phyloP scores from a whole-genome alignment of 2,113 vertebrate genomes.

The Setophaga petechia region DNA sequence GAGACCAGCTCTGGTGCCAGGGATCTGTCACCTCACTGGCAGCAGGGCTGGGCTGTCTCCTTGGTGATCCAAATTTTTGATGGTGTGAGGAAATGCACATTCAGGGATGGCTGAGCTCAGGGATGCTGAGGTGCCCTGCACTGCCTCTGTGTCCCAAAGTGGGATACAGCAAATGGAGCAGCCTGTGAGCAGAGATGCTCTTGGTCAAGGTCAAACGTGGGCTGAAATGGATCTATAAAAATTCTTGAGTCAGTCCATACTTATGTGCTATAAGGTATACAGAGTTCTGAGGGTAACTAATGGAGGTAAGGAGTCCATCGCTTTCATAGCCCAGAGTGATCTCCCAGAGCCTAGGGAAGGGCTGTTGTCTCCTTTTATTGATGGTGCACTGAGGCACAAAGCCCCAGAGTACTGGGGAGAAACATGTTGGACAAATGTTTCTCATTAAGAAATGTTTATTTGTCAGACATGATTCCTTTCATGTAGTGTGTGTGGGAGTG shows the following conservation, averaged over 20 bases:
- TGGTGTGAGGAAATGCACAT: neutral
- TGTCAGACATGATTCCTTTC: slow-evolving; percentile 34
- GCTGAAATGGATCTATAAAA: neutral
- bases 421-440: slow-evolving; percentile 30
- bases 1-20: neutral
- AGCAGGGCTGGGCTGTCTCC: neutral
- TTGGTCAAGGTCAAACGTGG: neutral
- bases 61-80: neutral
- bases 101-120: neutral
- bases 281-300: neutral
- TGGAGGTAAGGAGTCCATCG: neutral
- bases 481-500: neutral
- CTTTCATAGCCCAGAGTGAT: neutral
- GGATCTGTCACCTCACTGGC: slow-evolving; percentile 59
- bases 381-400: neutral
- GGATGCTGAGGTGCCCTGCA: neutral
- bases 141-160: neutral
- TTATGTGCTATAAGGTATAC: accelerated
- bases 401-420: neutral
- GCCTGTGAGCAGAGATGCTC: neutral
- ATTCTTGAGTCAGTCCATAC: neutral
- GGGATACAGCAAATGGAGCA: neutral
- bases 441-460: slow-evolving; percentile 51
- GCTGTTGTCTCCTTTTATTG: neutral
- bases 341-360: neutral